Base-by-base conservation (phyloP, 2,888 invertebrate species). In the Diarsia dahlii region DNA sequence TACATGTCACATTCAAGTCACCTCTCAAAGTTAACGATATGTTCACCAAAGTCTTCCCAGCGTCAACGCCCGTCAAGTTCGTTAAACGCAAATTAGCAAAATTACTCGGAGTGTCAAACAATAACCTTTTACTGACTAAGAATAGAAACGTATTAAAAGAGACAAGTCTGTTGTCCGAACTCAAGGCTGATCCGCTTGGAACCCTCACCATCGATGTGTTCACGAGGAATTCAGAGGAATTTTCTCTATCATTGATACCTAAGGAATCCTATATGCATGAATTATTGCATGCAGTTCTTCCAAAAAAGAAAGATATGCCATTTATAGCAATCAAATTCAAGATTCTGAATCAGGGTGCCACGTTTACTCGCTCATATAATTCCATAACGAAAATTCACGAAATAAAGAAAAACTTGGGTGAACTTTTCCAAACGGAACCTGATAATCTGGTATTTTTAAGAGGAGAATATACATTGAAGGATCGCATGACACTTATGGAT, bases 371-470 rank as follows among this genome's bases (percentile, higher is more conserved):
- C 62, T 96, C 97, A 0, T 97, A 97, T 83, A 95, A 97, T 73
- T 95, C 95, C 1, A 94, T 95, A 39, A 96, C 97, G 91, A 97
- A 96, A 78, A 92, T 98, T 67, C 95, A 94, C 71, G 97, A 97
- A 87, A 95, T 98, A 62, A 97, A 97, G 90, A 96, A 96, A 85
- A 97, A 97, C 86, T 94, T 98, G 62, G 97, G 95, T 1, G 96
- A 96, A 2, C 94, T 97, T 62, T 97, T 98, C 88, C 95, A 96
- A 90, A 93, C 97, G 2, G 95, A 97, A 23, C 94, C 95, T 0
- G 93, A 97, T 20, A 93, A 96, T 62, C 90, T 98, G 60, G 92
- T 96, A 0, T 84, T 98, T 5, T 91, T 95, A 64, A 95, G 97
- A 91, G 92, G 93, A 66, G 96, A 96, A 6, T 92, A 90, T 18